These are phyloP conservation scores for Micromussa lordhowensis DNA, from an alignment of 92 coral and sea anemone genomes.

Conservation along the genomic window DNA sequence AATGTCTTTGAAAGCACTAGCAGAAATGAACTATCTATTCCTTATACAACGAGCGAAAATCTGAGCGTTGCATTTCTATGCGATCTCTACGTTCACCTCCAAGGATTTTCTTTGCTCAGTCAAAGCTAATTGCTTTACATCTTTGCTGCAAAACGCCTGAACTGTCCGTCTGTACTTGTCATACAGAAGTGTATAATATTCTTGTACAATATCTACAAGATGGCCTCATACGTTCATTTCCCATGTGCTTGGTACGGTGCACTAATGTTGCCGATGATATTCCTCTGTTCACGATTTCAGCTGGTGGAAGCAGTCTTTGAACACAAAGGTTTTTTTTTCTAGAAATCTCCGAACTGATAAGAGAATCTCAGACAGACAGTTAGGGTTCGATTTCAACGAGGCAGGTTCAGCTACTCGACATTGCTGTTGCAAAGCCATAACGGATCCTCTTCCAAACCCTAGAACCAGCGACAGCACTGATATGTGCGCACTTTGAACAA, in stretches of 20 bases:
- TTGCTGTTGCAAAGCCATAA: background rate
- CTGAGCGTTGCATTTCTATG: background rate
- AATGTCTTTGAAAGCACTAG: background rate
- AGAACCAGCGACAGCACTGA: background rate
- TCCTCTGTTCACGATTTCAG: background rate
- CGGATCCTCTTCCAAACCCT: background rate
- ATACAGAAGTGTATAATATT: background rate
- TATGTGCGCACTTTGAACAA: background rate
- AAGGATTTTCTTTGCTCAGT: background rate
- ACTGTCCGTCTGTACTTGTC: background rate
- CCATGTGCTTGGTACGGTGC: background rate
- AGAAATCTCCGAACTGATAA: slow-evolving; percentile 23
- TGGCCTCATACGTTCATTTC: background rate
- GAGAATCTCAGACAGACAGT: background rate
- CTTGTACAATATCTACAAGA: background rate
- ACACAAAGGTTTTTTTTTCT: slow-evolving; percentile 30
- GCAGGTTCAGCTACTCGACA: background rate
- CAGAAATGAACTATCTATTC: background rate
- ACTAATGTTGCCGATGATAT: background rate
- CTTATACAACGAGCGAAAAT: background rate
- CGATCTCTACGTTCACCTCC: background rate
- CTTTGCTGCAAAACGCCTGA: background rate
- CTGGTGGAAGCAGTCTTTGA: slow-evolving; percentile 6
- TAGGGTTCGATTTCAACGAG: slow-evolving; percentile 11
- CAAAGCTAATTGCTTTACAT: background rate